Percentiles rank a stretch among this genome's conserved stretches.
Conservation (phyloP, 2,113 vertebrate genomes). For the Myxocyprinus asiaticus region DNA sequence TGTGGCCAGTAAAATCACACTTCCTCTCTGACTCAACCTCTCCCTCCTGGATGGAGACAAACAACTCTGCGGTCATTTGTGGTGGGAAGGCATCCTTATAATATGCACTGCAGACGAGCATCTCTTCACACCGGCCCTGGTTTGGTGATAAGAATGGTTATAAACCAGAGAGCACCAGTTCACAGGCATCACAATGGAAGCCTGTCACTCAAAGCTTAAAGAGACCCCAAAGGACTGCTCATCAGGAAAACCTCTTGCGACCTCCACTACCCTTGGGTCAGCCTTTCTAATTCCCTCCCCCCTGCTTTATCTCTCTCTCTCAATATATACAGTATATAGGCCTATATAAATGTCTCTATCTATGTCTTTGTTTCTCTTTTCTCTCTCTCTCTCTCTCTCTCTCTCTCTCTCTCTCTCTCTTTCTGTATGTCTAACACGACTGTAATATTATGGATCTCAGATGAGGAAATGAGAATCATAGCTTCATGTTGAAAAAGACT, state of each 20-base stretch:
- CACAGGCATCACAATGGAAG: constrained; percentile 46
- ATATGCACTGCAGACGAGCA: constrained; percentile 27
- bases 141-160: constrained; percentile 49
- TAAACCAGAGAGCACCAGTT: constrained; percentile 33
- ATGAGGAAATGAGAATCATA: too few species aligned
- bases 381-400: too few species aligned
- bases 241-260: constrained; percentile 39
- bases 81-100: constrained; percentile 36
- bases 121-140: constrained; percentile 32
- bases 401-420: too few species aligned
- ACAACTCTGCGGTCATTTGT: constrained; percentile 21
- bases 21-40: constrained; percentile 24
- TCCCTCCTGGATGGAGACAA: constrained; percentile 33
- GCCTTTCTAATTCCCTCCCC: constrained; percentile 10
- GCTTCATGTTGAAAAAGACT: too few species aligned
- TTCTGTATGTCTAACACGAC: too few species aligned
- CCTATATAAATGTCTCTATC: neutral
- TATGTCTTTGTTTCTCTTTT: too few species aligned
- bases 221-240: constrained; percentile 34
- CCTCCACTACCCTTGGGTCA: constrained; percentile 25
- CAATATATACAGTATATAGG: neutral
- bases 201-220: constrained; percentile 51
- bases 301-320: constrained; percentile 6
- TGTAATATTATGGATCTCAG: too few species aligned
- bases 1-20: constrained; percentile 38